Evolutionary conservation across 2,113 vertebrate genomes (phyloP).

Genomic region (Chlorodrepanis virens): DNA sequence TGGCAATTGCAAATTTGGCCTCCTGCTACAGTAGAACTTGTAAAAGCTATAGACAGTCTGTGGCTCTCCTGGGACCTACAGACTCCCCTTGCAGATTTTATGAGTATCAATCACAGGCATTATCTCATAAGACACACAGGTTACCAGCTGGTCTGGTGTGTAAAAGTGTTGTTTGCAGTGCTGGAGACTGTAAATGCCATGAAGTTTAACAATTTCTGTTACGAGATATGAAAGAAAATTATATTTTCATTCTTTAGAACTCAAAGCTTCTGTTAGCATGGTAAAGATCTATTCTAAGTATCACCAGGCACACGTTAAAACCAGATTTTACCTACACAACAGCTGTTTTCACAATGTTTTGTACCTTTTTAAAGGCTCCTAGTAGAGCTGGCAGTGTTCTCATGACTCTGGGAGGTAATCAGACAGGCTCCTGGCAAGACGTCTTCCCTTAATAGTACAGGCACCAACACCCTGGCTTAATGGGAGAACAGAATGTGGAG

Average conservation of each 20-base stretch:
- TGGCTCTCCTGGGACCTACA: background rate
- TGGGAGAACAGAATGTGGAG: background rate
- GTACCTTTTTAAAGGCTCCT: background rate
- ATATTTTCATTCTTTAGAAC: background rate
- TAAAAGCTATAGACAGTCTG: conserved; percentile 30
- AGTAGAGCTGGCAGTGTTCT: background rate
- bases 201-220: background rate
- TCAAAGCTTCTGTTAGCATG: background rate
- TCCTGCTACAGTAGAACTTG: conserved; percentile 25
- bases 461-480: background rate
- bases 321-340: background rate
- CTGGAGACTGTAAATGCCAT: background rate
- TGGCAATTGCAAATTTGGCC: conserved; percentile 18
- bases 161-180: background rate
- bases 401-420: background rate
- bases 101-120: background rate
- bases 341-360: background rate
- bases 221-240: background rate
- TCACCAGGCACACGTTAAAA: background rate
- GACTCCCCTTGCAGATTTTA: conserved; percentile 26
- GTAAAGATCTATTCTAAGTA: background rate
- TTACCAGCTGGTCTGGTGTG: conserved; percentile 8
- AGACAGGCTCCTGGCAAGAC: background rate
- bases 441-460: background rate
- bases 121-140: background rate